Evolutionary conservation across 1,140 invertebrate genomes (phyloP), one percentile per base, ranked within the genome.

Genomic region (Parapsyche elsis): DNA sequence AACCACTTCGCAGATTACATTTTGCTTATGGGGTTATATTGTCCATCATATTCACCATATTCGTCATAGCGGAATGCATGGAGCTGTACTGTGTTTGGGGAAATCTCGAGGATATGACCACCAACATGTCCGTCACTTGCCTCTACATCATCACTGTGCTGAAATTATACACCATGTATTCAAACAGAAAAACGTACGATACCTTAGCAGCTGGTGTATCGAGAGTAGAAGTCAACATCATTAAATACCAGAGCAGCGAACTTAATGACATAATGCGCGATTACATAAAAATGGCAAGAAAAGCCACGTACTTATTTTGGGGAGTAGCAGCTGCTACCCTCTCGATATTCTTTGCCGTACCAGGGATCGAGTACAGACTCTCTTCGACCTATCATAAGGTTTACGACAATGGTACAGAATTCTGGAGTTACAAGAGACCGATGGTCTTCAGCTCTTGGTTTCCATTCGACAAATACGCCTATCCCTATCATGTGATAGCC

Each of bases 361-460:
- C 84, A 14, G 76, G 64, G 0, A 71, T 84, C 9, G 84, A 83
- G 71, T 83, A 80, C 26, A 80, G 67, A 70, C 81, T 80, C 21
- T 80, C 81, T 23, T 81, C 76, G 12, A 79, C 76, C 9, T 80
- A 83, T 38, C 80, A 84, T 67, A 79, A 14, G 44, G 19, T 67
- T 9, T 81, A 73, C 26, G 61, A 44, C 16, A 84, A 84, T 71
- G 84, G 84, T 14, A 83, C 82, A 9, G 75, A 81, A 49, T 82
- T 16, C 46, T 81, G 82, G 78, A 57, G 79, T 1, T 81, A 80
- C 16, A 44, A 76, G 10, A 67, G 74, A 71, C 84, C 84, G 2
- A 80, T 83, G 81, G 81, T 84, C 19, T 84, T 84, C 76, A 84
- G 84, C 61, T 84, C 84, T 26, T 84, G 84, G 84, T 84, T 84